Percentiles rank a stretch among this genome's conserved stretches.
Conservation (phyloP, 2,797 vertebrate species). For the Urosaurus nigricauda region DNA sequence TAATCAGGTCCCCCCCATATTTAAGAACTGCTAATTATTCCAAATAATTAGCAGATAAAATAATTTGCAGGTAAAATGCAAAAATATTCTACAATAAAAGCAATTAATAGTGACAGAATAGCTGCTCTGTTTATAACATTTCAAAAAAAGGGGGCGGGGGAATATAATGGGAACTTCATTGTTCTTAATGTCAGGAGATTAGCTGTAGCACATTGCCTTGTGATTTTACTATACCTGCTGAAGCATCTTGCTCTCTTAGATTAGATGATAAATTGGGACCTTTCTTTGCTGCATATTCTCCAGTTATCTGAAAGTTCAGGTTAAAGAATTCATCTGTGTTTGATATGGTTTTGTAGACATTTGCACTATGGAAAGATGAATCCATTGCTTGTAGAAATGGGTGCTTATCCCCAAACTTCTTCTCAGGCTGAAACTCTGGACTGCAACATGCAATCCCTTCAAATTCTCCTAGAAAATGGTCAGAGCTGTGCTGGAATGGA, state of each 20-base stretch:
- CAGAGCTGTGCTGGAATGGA: constrained; percentile 35
- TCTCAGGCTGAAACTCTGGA: constrained; percentile 47
- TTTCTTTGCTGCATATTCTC: constrained; percentile 63
- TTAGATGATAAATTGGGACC: constrained; percentile 35
- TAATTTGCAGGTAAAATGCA: neutral
- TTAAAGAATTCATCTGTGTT: constrained; percentile 55
- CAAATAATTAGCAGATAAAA: neutral
- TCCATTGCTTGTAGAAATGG: constrained; percentile 38
- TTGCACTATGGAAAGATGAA: constrained; percentile 37
- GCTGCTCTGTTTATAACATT: neutral
- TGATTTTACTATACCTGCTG: constrained; percentile 60
- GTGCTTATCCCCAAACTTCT: constrained; percentile 50
- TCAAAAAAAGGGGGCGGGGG: neutral
- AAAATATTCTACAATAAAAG: neutral
- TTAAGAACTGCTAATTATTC: neutral
- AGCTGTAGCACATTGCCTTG: neutral
- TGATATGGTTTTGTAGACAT: constrained; percentile 57
- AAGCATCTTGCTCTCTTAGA: constrained; percentile 21
- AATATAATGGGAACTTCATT: neutral
- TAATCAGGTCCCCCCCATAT: neutral
- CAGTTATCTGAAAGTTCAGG: constrained; percentile 52
- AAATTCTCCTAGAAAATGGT: constrained; percentile 52
- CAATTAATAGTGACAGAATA: neutral
- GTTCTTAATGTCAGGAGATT: neutral
- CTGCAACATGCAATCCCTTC: constrained; percentile 28